Base-by-base conservation (phyloP, 2,113 vertebrate genomes). In the Lepus americanus region DNA sequence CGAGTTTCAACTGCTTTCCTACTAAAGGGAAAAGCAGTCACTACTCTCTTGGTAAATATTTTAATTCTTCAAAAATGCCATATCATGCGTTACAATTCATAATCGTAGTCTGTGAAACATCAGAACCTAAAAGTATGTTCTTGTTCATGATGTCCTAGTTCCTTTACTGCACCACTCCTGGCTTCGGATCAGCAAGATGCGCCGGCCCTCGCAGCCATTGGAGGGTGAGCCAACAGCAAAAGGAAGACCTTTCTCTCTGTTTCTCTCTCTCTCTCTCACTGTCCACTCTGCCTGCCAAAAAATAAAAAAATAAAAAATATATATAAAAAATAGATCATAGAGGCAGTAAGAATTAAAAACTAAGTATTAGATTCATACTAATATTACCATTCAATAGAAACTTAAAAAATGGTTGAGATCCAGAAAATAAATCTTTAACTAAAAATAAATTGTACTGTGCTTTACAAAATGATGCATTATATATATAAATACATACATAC, bases 321-420 rank as follows among this genome's bases (percentile, higher is more conserved):
- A 36, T 36, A 36, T 36, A 36, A 2, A 36, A 93, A 53, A 94
- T 11, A 79, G 3, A 66, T 1, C 5, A 44, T 29, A 53, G 29
- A 89, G 59, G 20, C 16, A 77, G 36, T 44, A 51, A 79, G 55
- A 87, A 31, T 44, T 74, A 61, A 5, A 69, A 86, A 90, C 7
- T 94, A 9, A 3, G 53, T 61, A 31, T 59, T 72, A 80, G 4
- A 70, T 84, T 61, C 79, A 79, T 44, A 79, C 53, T 88, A 70
- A 53, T 70, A 59, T 55, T 86, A 49, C 59, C 49, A 83, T 55
- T 70, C 9, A 96, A 25, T 44, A 80, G 23, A 91, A 95, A 77
- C 8, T 74, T 27, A 87, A 49, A 29, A 89, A 94, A 59, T 77
- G 33, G 6, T 23, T 49, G 20, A 79, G 19, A 63, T 76, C 9